phyloP scores from a whole-genome alignment of 2,113 vertebrate species.

The Vidua chalybeata region DNA sequence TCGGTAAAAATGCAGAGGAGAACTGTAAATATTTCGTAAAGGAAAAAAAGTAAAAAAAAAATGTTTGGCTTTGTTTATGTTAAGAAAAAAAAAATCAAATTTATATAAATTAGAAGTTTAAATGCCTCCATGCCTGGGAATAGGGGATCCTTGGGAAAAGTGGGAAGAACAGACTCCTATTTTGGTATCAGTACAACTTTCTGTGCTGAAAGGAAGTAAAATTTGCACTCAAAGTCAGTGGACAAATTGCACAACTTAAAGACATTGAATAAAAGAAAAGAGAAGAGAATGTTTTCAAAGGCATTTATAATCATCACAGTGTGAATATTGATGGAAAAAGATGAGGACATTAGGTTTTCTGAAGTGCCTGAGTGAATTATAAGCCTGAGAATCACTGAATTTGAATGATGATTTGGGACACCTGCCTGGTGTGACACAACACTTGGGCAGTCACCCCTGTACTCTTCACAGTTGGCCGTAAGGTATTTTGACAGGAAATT shows the following conservation, averaged over 20 bases:
- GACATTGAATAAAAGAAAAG: neutral
- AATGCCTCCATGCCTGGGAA: neutral
- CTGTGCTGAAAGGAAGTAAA: neutral
- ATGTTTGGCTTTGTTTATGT: rapidly evolving
- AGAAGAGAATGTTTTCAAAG: neutral
- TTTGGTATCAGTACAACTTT: neutral
- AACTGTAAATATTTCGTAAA: neutral
- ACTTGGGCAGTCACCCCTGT: neutral
- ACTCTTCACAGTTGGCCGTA: neutral
- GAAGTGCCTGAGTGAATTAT: neutral
- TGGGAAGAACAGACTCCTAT: neutral
- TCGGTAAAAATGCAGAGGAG: neutral
- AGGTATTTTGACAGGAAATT: neutral
- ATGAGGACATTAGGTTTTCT: neutral
- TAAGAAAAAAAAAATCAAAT: neutral
- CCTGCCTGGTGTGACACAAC: neutral
- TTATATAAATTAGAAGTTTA: neutral
- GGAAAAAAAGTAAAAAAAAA: neutral
- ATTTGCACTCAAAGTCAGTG: neutral
- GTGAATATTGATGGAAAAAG: neutral
- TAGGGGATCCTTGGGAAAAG: neutral
- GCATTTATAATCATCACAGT: neutral
- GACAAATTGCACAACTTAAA: neutral
- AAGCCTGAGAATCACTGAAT: neutral
- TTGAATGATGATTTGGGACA: neutral